Percentiles rank a stretch among this genome's conserved stretches.
phyloP scores from a whole-genome alignment of 2,113 vertebrate species.

The Mormyrus iriodes region DNA sequence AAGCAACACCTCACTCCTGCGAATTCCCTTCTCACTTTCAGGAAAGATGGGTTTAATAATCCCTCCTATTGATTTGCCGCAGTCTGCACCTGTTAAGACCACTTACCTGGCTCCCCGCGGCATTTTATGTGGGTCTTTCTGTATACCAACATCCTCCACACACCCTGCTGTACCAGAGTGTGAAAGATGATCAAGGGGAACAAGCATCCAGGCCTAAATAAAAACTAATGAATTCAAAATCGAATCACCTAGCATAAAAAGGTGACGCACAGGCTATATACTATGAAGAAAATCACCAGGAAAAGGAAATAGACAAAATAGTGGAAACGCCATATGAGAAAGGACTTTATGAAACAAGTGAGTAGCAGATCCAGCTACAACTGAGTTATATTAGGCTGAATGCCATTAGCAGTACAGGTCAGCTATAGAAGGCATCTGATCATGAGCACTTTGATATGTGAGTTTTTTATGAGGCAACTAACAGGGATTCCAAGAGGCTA shows the following conservation, averaged over 20 bases:
- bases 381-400: neutral
- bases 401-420: neutral
- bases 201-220: neutral
- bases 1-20: neutral
- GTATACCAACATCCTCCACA: neutral
- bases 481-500: neutral
- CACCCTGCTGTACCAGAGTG: neutral
- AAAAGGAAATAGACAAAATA: neutral
- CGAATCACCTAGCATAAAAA: neutral
- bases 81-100: neutral
- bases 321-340: neutral
- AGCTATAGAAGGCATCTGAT: neutral
- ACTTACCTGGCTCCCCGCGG: neutral
- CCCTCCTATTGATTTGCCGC: neutral
- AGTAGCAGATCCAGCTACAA: neutral
- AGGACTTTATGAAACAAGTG: neutral
- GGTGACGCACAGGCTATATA: neutral
- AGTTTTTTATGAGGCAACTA: neutral
- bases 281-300: neutral
- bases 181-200: neutral
- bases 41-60: conserved; percentile 20
- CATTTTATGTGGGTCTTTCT: neutral
- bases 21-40: neutral
- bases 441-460: neutral
- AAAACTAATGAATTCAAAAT: neutral